phyloP scores from a whole-genome alignment of 2,797 vertebrate genomes.

The Fistularia tabacaria region DNA sequence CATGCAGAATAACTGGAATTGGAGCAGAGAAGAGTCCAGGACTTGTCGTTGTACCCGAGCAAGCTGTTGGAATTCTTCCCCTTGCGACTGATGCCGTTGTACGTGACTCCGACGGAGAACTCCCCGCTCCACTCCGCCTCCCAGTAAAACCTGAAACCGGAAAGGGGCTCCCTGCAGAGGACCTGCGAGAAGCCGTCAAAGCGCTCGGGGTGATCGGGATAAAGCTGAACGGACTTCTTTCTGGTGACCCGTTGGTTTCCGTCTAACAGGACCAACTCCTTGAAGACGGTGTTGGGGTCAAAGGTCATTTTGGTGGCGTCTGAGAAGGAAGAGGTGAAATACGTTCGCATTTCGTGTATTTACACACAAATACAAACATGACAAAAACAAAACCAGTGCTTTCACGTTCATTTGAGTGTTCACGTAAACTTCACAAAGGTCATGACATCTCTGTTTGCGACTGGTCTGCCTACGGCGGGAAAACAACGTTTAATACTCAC shows the following conservation, averaged over 20 bases:
- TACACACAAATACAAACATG: not conserved
- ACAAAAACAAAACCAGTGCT: no score
- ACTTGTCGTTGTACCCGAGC: slow-evolving; percentile 79
- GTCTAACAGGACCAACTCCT: slow-evolving; percentile 73
- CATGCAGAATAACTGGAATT: slow-evolving; percentile 77
- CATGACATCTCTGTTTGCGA: no score
- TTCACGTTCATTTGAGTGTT: no score
- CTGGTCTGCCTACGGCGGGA: no score
- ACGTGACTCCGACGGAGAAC: slow-evolving; percentile 76
- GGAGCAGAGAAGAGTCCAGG: slow-evolving; percentile 81
- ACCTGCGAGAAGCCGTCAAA: slow-evolving; percentile 79
- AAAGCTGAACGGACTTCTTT: slow-evolving; percentile 68
- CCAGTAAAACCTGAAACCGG: slow-evolving; percentile 77
- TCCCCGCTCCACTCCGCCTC: slow-evolving; percentile 78
- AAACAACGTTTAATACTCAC: slow-evolving; percentile 53
- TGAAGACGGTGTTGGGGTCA: slow-evolving; percentile 76
- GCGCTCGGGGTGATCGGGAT: slow-evolving; percentile 73
- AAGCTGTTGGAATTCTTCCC: slow-evolving; percentile 78
- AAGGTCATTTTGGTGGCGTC: slow-evolving; percentile 72
- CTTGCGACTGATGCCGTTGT: slow-evolving; percentile 77
- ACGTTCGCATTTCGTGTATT: not conserved
- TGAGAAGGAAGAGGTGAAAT: slow-evolving; percentile 29
- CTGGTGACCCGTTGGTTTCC: slow-evolving; percentile 69
- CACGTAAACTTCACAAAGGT: no score
- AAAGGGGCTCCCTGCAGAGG: slow-evolving; percentile 72